A percentile compares a stretch with the other conserved stretches of the same genome.
phyloP scores from a whole-genome alignment of 2,797 vertebrate genomes.

The Falco rusticolus region DNA sequence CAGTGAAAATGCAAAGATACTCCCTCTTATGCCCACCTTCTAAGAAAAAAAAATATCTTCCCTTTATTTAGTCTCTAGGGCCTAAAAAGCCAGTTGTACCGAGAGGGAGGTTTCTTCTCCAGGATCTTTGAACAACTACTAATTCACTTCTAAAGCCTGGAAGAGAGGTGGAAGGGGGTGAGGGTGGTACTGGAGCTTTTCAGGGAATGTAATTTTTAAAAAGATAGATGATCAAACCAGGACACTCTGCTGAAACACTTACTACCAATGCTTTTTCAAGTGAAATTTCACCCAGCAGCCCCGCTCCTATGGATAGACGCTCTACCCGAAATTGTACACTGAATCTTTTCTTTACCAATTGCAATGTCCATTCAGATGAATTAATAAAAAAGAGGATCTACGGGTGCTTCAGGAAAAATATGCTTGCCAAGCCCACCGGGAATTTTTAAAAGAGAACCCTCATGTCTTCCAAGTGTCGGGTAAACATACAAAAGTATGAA shows the following conservation, averaged over 20 bases:
- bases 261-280: not conserved
- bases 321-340: not conserved
- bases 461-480: not conserved
- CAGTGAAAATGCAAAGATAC: not conserved
- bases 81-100: not conserved
- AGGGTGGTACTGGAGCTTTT: not conserved
- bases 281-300: not conserved
- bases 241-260: not conserved
- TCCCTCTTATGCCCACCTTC: not conserved
- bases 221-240: not conserved
- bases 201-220: not conserved
- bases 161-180: not conserved
- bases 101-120: not conserved
- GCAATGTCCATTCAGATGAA: not conserved
- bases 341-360: not conserved
- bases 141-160: not conserved
- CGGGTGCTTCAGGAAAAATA: not conserved
- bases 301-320: not conserved
- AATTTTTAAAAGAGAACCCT: not conserved
- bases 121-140: not conserved
- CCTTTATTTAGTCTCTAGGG: not conserved
- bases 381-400: not conserved
- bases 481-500: not conserved
- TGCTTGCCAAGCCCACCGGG: not conserved
- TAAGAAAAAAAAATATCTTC: not conserved